Percentiles rank a stretch among this genome's conserved stretches.
phyloP scores from a whole-genome alignment of 2,797 vertebrate genomes.

The Coracias cyanogaster region DNA sequence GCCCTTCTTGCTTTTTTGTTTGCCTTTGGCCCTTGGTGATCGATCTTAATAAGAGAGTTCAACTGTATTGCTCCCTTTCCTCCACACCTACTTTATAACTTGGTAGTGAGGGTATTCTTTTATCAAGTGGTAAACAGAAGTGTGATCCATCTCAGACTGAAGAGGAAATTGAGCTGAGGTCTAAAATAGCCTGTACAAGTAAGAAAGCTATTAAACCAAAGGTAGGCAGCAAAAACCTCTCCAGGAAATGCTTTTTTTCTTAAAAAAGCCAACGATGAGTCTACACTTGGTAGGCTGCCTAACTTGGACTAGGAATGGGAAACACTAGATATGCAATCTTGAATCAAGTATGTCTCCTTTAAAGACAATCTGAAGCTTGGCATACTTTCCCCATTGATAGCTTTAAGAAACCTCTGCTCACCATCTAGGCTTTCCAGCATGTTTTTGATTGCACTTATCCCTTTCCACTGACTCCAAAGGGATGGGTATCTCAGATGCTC shows the following conservation, averaged over 20 bases:
- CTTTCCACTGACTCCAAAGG: background rate
- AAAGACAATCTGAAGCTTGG: background rate
- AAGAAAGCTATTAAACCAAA: background rate
- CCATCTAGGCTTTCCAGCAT: background rate
- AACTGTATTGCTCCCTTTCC: background rate
- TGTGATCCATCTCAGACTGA: background rate
- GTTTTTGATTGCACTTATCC: background rate
- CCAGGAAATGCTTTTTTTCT: background rate
- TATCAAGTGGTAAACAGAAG: conserved; percentile 7
- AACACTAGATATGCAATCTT: background rate
- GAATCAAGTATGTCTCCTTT: background rate
- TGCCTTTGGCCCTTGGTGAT: background rate
- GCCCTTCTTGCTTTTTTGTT: background rate
- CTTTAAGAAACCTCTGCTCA: background rate
- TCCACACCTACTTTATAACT: background rate
- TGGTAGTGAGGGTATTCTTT: background rate
- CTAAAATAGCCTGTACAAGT: background rate
- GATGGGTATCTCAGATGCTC: background rate
- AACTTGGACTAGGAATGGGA: background rate
- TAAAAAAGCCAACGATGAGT: background rate
- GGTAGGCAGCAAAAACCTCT: background rate
- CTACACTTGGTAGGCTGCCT: background rate
- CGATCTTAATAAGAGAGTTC: background rate
- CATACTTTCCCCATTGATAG: background rate
- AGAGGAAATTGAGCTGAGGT: conserved; percentile 2